Percentiles rank a stretch among this genome's conserved stretches.
Conservation (phyloP, 2,888 invertebrate species). For the Linyphia triangularis region DNA sequence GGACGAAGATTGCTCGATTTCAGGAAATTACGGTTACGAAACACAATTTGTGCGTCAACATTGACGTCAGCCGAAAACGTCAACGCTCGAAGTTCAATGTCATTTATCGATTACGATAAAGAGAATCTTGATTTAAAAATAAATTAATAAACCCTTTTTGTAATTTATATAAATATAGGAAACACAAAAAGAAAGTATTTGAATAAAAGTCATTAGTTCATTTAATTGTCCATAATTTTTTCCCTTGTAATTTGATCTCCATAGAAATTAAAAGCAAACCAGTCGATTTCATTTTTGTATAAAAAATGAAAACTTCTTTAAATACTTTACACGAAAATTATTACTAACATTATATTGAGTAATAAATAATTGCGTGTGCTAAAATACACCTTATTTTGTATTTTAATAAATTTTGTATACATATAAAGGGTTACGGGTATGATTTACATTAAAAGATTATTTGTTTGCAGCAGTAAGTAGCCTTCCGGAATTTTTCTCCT, state of each 20-base stretch:
- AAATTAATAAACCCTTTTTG: no score
- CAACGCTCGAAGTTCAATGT: conserved; percentile 14
- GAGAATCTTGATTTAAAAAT: neutral
- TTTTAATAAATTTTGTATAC: no score
- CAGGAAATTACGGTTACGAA: neutral
- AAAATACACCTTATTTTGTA: no score
- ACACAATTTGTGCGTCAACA: conserved; percentile 19
- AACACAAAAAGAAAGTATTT: neutral
- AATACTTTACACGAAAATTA: no score
- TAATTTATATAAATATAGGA: no score
- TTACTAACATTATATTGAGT: neutral
- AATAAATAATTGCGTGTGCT: no score
- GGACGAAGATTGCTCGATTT: no score
- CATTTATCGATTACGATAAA: neutral
- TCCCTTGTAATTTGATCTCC: neutral
- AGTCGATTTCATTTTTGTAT: neutral
- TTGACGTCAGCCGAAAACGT: neutral
- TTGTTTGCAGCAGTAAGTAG: conserved; percentile 37
- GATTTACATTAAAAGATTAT: conserved; percentile 43
- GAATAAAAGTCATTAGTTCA: no score
- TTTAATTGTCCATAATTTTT: neutral
- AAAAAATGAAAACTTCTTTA: neutral
- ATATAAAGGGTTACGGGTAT: conserved; percentile 10
- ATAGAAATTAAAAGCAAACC: neutral
- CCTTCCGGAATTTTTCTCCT: conserved; percentile 69